Evolutionary conservation across 2,888 invertebrate species (phyloP).

Genomic region (Heliconius ethilla): DNA sequence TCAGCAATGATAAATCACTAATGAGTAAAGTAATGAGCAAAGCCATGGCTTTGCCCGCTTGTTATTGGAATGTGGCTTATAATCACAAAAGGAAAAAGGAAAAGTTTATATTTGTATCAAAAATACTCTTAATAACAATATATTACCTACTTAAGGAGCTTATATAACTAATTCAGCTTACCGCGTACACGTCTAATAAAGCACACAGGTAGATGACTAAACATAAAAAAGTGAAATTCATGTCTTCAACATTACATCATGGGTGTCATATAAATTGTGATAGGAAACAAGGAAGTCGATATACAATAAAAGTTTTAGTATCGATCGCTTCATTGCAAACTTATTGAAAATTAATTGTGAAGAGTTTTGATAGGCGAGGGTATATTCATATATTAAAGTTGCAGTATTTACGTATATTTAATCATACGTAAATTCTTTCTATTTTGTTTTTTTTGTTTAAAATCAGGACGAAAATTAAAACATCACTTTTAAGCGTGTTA

Average conservation of each 20-base stretch:
- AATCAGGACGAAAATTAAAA: too few relatives aligned
- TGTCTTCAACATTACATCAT: constrained; percentile 62
- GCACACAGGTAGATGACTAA: constrained; percentile 56
- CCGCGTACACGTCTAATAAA: constrained; percentile 58
- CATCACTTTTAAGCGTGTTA: too few relatives aligned
- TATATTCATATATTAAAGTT: neutral
- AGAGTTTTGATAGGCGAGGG: neutral
- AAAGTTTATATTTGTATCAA: neutral
- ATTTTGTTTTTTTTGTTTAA: neutral
- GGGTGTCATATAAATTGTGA: constrained; percentile 51
- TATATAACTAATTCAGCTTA: constrained; percentile 51
- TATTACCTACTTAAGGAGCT: constrained; percentile 9
- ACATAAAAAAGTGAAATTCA: constrained; percentile 66
- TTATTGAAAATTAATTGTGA: constrained; percentile 53
- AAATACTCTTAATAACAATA: constrained; percentile 11
- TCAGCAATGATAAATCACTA: neutral
- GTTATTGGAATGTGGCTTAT: neutral
- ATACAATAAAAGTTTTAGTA: constrained; percentile 58
- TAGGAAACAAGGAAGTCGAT: constrained; percentile 51
- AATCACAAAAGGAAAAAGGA: neutral
- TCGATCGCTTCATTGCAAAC: constrained; percentile 53
- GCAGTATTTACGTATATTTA: neutral
- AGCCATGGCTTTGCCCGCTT: neutral
- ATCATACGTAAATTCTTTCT: neutral
- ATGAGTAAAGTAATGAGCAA: too few relatives aligned